Evolutionary conservation across 2,888 invertebrate genomes (phyloP).

Genomic region (Mythimna ferrago): DNA sequence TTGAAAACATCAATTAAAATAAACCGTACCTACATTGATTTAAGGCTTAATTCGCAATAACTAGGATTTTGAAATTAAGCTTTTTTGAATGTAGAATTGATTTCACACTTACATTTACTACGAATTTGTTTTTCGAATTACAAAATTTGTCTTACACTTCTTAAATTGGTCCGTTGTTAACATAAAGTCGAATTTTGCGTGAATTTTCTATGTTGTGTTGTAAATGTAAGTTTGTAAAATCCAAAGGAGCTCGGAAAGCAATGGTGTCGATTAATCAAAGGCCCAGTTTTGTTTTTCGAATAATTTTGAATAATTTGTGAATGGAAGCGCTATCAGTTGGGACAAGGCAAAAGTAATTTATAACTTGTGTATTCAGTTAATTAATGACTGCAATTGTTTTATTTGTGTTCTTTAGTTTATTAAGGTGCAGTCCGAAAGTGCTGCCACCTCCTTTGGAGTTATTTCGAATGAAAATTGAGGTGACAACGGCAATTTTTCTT

Average conservation of each 20-base stretch:
- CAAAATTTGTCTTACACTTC: slow-evolving; percentile 37
- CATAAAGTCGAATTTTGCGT: slow-evolving; percentile 59
- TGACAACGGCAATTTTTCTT: slow-evolving; percentile 33
- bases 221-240: slow-evolving; percentile 62
- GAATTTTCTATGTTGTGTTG: slow-evolving; percentile 15
- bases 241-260: slow-evolving; percentile 72
- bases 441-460: slow-evolving; percentile 60
- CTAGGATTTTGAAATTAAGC: slow-evolving; percentile 31
- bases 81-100: slow-evolving; percentile 63
- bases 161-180: slow-evolving; percentile 38
- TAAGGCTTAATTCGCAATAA: slow-evolving; percentile 59
- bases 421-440: slow-evolving; percentile 63
- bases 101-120: slow-evolving; percentile 73
- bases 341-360: slow-evolving; percentile 79
- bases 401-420: slow-evolving; percentile 70
- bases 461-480: slow-evolving; percentile 60
- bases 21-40: slow-evolving; percentile 40
- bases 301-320: slow-evolving; percentile 86
- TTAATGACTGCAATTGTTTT: slow-evolving; percentile 80
- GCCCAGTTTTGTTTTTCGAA: slow-evolving; percentile 77
- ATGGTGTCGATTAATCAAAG: slow-evolving; percentile 81
- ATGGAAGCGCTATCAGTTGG: slow-evolving; percentile 78
- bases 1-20: slow-evolving; percentile 51
- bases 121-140: slow-evolving; percentile 62
- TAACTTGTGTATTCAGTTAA: slow-evolving; percentile 79